Evolutionary conservation across 2,113 vertebrate species (phyloP).

Genomic region (Nettapus auritus): DNA sequence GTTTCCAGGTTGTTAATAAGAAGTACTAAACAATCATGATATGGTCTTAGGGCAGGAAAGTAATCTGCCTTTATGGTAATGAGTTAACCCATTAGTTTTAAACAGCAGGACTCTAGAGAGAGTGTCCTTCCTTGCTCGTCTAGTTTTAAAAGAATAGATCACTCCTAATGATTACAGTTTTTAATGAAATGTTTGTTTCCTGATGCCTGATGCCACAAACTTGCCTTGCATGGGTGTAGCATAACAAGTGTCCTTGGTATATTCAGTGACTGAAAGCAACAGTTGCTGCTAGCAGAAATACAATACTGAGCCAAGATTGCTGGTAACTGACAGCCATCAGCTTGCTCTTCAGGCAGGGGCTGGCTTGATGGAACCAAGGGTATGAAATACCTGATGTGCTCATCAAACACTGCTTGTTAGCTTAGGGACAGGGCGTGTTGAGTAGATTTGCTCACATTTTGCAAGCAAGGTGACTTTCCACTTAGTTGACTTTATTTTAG

Average conservation of each 20-base stretch:
- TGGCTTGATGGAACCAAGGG: background rate
- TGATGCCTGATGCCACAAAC: background rate
- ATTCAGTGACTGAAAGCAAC: background rate
- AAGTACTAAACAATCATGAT: background rate
- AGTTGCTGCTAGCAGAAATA: background rate
- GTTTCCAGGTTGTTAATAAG: background rate
- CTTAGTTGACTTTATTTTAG: background rate
- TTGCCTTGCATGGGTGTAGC: background rate
- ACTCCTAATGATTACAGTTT: background rate
- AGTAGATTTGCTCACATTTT: background rate
- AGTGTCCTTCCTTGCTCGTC: background rate
- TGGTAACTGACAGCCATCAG: background rate
- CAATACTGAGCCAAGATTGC: background rate
- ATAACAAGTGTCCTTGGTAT: background rate
- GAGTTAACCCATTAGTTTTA: background rate
- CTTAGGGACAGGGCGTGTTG: background rate
- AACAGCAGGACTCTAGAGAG: background rate
- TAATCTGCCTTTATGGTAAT: background rate
- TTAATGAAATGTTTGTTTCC: background rate
- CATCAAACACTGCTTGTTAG: background rate
- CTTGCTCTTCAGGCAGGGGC: background rate
- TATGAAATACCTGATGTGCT: background rate
- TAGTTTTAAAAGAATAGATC: background rate
- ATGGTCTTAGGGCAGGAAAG: background rate
- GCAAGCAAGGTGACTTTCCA: fast-evolving